These are phyloP conservation scores for Sylvilagus floridanus DNA, from an alignment of 2,797 vertebrate genomes.

Conservation along the genomic window DNA sequence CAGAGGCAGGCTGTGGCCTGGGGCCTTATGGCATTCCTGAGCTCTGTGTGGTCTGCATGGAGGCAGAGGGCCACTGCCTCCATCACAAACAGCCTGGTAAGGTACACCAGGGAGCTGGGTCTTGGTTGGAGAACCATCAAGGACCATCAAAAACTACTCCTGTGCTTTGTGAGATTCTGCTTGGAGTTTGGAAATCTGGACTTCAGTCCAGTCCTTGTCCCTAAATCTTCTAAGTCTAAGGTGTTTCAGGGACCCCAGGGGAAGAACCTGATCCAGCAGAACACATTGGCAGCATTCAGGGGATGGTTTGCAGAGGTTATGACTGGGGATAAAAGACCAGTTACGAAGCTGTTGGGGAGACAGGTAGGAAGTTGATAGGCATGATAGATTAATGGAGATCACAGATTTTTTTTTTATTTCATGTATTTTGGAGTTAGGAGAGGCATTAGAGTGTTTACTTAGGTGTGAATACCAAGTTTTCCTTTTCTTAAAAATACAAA, in stretches of 20 bases:
- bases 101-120: neutral
- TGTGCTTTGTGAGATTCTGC: neutral
- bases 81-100: neutral
- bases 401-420: neutral
- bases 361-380: neutral
- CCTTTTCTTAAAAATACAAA: slow-evolving; percentile 48
- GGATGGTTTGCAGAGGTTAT: neutral
- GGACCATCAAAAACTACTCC: neutral
- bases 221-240: neutral
- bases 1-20: neutral
- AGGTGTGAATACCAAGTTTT: neutral
- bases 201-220: neutral
- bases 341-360: neutral
- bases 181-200: neutral
- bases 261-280: neutral
- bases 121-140: neutral
- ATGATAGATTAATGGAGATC: neutral
- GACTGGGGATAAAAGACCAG: neutral
- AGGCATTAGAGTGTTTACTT: neutral
- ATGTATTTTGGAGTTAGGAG: neutral
- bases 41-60: rapidly evolving
- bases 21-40: neutral
- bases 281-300: neutral
- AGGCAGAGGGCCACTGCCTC: neutral
- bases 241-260: neutral